phyloP scores from a whole-genome alignment of 2,113 vertebrate species.

The Fulica atra region DNA sequence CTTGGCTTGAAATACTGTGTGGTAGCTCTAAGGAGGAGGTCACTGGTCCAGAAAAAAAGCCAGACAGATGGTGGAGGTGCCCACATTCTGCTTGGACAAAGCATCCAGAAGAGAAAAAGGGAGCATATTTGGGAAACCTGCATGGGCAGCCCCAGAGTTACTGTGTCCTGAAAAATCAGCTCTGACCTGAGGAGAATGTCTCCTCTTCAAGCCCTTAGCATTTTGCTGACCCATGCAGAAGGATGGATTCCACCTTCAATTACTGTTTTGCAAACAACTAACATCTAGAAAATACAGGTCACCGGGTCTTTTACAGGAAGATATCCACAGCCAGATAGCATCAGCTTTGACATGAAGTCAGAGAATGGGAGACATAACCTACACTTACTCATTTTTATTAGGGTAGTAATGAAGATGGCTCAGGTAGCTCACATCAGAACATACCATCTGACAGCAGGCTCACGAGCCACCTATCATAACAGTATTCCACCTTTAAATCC shows the following conservation, averaged over 20 bases:
- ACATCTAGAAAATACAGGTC: neutral
- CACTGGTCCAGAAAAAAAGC: neutral
- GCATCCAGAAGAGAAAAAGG: neutral
- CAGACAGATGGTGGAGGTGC: neutral
- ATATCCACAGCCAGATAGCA: neutral
- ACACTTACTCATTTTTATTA: neutral
- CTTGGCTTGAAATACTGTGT: neutral
- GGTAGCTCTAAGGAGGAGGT: neutral
- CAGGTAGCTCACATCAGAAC: neutral
- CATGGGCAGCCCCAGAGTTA: neutral
- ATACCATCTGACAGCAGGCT: neutral
- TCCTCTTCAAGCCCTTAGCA: neutral
- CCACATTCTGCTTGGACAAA: neutral
- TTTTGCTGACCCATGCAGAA: neutral
- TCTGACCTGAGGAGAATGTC: neutral
- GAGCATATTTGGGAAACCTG: neutral
- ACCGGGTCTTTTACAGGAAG: neutral
- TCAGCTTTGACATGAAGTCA: neutral
- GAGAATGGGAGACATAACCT: neutral
- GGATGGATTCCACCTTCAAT: neutral
- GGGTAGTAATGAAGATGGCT: neutral
- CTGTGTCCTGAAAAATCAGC: neutral
- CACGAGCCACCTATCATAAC: fast-evolving
- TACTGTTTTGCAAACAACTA: neutral
- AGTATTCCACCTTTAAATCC: neutral